Conservation (phyloP, 2,797 vertebrate species). For the Enteromius viviparus region DNA sequence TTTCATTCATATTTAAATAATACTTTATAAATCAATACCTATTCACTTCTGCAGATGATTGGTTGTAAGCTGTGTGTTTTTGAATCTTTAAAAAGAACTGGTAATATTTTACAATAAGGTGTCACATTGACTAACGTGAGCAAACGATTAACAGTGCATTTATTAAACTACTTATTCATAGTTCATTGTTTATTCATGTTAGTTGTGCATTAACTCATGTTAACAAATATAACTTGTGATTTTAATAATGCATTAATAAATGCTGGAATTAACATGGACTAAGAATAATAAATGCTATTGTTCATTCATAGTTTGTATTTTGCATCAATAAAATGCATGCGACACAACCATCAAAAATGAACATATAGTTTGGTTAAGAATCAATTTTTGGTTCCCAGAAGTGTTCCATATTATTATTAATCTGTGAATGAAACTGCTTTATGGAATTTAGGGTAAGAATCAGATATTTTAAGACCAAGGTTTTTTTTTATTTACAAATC, state of each 20-base stretch:
- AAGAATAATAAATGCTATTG: too few species aligned
- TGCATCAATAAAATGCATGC: too few species aligned
- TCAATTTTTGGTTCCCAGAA: not conserved
- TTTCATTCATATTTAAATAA: not conserved
- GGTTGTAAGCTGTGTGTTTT: not conserved
- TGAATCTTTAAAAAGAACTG: not conserved
- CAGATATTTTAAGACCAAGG: slow-evolving; percentile 5
- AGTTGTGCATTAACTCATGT: too few species aligned
- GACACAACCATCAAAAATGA: not conserved
- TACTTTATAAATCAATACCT: not conserved
- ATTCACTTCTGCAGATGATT: not conserved
- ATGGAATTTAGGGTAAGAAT: not conserved
- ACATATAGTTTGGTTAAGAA: not conserved
- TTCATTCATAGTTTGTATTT: too few species aligned
- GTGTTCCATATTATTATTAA: not conserved
- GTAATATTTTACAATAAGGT: too few species aligned
- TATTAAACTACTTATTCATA: too few species aligned
- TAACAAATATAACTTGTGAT: too few species aligned
- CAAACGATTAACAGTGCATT: too few species aligned
- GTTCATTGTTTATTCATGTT: too few species aligned
- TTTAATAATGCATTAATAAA: too few species aligned
- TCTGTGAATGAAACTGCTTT: not conserved
- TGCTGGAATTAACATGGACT: too few species aligned
- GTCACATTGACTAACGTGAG: too few species aligned
- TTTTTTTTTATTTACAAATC: slow-evolving; percentile 55